Conservation (phyloP, 2,888 invertebrate species). For the Muscina levida region DNA sequence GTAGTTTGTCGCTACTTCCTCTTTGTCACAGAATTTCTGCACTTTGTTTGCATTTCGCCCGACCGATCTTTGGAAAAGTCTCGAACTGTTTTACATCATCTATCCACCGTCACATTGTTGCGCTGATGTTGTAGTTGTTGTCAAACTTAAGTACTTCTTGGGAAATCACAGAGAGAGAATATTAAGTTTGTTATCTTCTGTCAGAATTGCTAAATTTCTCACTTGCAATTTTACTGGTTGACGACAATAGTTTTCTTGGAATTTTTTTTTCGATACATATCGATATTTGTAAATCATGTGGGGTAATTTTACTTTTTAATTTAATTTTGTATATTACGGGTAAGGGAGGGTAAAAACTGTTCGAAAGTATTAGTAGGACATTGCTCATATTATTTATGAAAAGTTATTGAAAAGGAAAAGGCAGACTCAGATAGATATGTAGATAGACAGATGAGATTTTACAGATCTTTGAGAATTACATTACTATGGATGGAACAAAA, state of each 20-base stretch:
- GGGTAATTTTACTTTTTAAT: no score
- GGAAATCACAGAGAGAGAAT: slow-evolving; percentile 22
- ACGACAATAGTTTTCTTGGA: neutral
- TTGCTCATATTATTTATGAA: no score
- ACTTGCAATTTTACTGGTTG: slow-evolving; percentile 52
- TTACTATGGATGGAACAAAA: no score
- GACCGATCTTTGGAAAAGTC: slow-evolving; percentile 1
- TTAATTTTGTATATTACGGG: no score
- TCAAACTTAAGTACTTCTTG: no score
- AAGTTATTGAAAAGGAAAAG: no score
- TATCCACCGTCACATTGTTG: neutral
- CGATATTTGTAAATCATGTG: no score
- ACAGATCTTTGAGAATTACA: no score
- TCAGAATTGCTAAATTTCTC: slow-evolving; percentile 57
- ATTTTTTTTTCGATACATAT: slow-evolving; percentile 6
- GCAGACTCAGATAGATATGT: no score
- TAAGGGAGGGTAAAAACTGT: no score
- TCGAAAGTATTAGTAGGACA: no score
- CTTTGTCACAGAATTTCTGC: slow-evolving; percentile 45
- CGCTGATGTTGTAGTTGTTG: slow-evolving; percentile 18
- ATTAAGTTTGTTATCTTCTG: slow-evolving; percentile 17
- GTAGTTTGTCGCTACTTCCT: slow-evolving; percentile 46
- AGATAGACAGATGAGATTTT: no score
- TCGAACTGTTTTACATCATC: slow-evolving; percentile 12
- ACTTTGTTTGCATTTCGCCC: neutral